These are phyloP conservation scores for Polyploca ridens DNA, from an alignment of 2,888 invertebrate genomes.

Conservation along the genomic window DNA sequence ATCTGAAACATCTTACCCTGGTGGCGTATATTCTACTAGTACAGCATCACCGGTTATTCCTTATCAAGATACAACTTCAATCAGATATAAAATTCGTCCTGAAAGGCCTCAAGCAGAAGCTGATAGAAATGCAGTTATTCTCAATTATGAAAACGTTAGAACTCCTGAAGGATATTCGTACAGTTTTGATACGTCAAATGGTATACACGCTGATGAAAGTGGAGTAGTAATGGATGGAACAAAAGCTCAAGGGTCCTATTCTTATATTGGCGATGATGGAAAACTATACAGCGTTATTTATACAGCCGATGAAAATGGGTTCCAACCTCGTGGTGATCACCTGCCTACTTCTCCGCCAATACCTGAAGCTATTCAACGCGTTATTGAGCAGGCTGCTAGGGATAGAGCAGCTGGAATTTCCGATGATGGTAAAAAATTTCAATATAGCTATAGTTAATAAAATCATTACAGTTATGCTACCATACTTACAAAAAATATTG, in stretches of 20 bases:
- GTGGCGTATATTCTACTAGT: neutral
- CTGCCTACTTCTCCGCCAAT: conserved; percentile 73
- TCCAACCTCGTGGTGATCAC: conserved; percentile 67
- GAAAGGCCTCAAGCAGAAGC: conserved; percentile 54
- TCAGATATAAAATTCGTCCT: conserved; percentile 23
- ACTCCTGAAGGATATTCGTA: conserved; percentile 65
- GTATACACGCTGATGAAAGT: conserved; percentile 69
- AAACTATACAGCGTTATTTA: conserved; percentile 64
- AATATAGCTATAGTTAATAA: neutral
- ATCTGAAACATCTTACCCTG: neutral
- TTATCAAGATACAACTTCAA: neutral
- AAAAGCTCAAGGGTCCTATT: conserved; percentile 66
- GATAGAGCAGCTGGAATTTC: conserved; percentile 59
- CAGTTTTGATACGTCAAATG: conserved; percentile 71
- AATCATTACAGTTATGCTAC: neutral
- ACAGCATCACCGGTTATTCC: conserved; percentile 4
- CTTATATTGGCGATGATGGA: conserved; percentile 74
- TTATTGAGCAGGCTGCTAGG: conserved; percentile 62
- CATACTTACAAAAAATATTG: neutral
- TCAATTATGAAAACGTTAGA: conserved; percentile 58
- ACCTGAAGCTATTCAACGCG: conserved; percentile 65
- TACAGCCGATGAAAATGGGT: conserved; percentile 75
- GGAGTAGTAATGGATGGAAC: conserved; percentile 64
- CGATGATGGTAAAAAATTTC: conserved; percentile 62
- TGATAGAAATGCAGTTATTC: conserved; percentile 61